These are phyloP conservation scores for Cyprinodon diabolis DNA, from an alignment of 2,797 vertebrate species.

Conservation along the genomic window DNA sequence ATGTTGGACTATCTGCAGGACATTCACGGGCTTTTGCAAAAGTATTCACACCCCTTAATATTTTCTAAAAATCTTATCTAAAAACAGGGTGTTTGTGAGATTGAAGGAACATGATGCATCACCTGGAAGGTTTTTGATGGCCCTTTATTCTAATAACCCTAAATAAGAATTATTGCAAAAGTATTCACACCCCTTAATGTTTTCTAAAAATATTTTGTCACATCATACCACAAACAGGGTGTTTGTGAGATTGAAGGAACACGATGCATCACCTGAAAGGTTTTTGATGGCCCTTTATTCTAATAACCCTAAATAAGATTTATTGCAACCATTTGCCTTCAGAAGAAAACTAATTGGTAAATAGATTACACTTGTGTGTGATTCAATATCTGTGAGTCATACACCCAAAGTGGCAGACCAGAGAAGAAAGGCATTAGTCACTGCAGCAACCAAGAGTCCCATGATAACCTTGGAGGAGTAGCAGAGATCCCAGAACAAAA, in stretches of 20 bases:
- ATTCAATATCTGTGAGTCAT: neutral
- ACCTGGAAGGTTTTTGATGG: neutral
- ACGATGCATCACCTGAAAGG: too few relatives aligned
- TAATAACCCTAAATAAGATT: neutral
- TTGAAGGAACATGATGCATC: neutral
- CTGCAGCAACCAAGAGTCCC: neutral
- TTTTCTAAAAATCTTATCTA: neutral
- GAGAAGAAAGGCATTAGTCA: neutral
- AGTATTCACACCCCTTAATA: neutral
- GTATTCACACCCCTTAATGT: neutral
- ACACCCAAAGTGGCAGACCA: neutral
- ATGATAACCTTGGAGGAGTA: neutral
- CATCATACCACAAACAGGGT: too few relatives aligned
- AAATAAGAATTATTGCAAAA: too few relatives aligned
- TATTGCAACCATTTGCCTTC: too few relatives aligned
- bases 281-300: neutral
- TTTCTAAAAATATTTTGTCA: neutral
- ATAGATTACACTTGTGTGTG: too few relatives aligned
- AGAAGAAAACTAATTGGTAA: too few relatives aligned
- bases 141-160: neutral
- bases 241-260: neutral
- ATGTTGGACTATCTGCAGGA: conserved; percentile 60
- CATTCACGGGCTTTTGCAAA: conserved; percentile 25
- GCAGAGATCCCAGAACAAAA: neutral
- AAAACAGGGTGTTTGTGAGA: neutral